Evolutionary conservation across 2,888 invertebrate genomes (phyloP).

Genomic region (Neuroscelio doddi): DNA sequence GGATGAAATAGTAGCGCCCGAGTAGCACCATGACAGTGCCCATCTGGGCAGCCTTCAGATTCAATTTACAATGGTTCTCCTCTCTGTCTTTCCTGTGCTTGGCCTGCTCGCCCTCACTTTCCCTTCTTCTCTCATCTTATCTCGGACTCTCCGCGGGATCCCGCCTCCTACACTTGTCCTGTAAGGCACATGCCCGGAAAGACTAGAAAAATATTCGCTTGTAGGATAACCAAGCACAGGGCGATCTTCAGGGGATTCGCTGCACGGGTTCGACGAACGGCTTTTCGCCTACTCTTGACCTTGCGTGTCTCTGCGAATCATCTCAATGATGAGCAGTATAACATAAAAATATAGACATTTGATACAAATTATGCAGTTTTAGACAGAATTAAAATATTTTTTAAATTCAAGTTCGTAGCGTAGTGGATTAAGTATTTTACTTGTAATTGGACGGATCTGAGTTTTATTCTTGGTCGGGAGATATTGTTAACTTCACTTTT

Average conservation of each 20-base stretch:
- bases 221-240: conserved; percentile 12
- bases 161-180: conserved; percentile 57
- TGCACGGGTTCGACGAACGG: conserved; percentile 46
- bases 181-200: conserved; percentile 48
- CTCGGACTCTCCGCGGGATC: conserved; percentile 48
- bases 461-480: too few species aligned
- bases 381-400: too few species aligned
- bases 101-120: conserved; percentile 24
- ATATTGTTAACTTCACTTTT: too few species aligned
- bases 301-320: conserved; percentile 41
- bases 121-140: conserved; percentile 35
- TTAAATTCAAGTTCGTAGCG: too few species aligned
- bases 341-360: too few species aligned
- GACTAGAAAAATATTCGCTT: conserved; percentile 49
- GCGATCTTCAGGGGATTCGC: conserved; percentile 43
- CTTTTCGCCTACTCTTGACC: conserved; percentile 49
- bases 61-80: conserved; percentile 62
- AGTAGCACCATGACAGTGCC: conserved; percentile 57
- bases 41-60: conserved; percentile 62
- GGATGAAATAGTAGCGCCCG: conserved; percentile 61
- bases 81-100: conserved; percentile 30
- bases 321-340: conserved; percentile 45
- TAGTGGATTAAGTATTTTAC: too few species aligned
- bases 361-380: too few species aligned
- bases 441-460: too few species aligned